These are phyloP conservation scores for Acestrorhynchus altus DNA, from an alignment of 2,797 vertebrate genomes.

Conservation along the genomic window DNA sequence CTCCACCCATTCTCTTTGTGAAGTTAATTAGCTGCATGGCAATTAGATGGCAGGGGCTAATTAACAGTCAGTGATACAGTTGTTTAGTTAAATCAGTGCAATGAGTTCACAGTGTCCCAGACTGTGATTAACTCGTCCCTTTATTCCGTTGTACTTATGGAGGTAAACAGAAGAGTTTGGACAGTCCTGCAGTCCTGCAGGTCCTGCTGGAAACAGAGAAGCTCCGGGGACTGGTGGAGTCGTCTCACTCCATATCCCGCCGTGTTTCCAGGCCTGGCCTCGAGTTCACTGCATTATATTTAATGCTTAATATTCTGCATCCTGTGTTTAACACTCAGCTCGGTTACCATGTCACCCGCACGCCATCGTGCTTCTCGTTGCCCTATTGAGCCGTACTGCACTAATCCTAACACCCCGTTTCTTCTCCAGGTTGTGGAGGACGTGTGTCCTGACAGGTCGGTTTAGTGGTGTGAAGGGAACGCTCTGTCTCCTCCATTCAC, in stretches of 20 bases:
- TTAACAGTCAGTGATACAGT: constrained; percentile 33
- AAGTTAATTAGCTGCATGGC: constrained; percentile 26
- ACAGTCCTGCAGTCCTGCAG: background rate
- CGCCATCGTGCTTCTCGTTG: background rate
- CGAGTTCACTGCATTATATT: background rate
- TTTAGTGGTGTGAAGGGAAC: background rate
- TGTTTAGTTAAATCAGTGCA: constrained; percentile 31
- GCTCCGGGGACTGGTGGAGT: background rate
- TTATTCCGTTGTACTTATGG: too few species aligned
- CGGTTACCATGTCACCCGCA: background rate
- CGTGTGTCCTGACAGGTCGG: background rate
- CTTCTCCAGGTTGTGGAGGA: background rate
- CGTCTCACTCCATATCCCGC: background rate
- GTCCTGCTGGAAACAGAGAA: background rate
- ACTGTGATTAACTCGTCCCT: constrained; percentile 14
- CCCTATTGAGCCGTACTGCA: too few species aligned
- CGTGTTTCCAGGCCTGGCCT: background rate
- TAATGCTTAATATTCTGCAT: background rate
- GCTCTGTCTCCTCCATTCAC: background rate
- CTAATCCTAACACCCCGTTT: background rate
- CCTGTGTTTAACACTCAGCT: background rate
- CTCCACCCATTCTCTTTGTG: background rate
- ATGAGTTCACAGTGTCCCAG: constrained; percentile 8
- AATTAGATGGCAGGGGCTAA: constrained; percentile 30
- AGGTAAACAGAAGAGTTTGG: constrained; percentile 19